Evolutionary conservation across 2,113 vertebrate species (phyloP).

Genomic region (Eclectus roratus): DNA sequence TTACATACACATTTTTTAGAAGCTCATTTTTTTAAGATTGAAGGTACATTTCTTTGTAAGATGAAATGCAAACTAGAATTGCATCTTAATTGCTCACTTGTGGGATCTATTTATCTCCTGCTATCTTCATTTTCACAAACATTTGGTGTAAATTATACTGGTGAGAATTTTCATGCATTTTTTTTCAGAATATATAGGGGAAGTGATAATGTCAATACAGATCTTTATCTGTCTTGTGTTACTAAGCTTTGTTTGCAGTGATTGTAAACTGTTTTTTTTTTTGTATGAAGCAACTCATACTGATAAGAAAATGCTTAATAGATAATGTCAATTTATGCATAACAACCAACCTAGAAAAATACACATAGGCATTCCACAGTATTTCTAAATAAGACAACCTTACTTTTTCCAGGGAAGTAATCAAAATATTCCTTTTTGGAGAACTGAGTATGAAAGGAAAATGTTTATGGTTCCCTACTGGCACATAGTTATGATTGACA

Average conservation of each 20-base stretch:
- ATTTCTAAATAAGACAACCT: conserved; percentile 68
- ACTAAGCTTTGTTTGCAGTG: conserved; percentile 31
- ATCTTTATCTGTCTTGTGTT: conserved; percentile 38
- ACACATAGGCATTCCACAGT: conserved; percentile 30
- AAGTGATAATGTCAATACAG: conserved; percentile 22
- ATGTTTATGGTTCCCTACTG: conserved; percentile 80
- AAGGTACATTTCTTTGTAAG: conserved; percentile 30
- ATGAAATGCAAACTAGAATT: conserved; percentile 11
- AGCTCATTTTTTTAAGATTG: conserved; percentile 35
- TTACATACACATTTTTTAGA: conserved; percentile 10
- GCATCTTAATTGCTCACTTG: conserved; percentile 50
- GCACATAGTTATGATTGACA: conserved; percentile 82
- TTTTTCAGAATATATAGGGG: conserved; percentile 21
- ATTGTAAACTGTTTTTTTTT: conserved; percentile 49
- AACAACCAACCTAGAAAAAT: conserved; percentile 40
- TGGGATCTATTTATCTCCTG: conserved; percentile 21
- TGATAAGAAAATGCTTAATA: conserved; percentile 64
- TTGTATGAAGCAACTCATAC: conserved; percentile 4
- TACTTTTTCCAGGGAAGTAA: conserved; percentile 72
- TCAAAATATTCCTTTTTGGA: conserved; percentile 75
- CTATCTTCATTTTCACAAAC: conserved; percentile 35
- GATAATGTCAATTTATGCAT: conserved; percentile 49
- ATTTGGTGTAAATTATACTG: conserved; percentile 34
- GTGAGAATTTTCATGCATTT: conserved; percentile 44
- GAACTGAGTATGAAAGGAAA: conserved; percentile 75